Conservation (phyloP, 2,888 invertebrate species). For the Acanthopleura granulata region DNA sequence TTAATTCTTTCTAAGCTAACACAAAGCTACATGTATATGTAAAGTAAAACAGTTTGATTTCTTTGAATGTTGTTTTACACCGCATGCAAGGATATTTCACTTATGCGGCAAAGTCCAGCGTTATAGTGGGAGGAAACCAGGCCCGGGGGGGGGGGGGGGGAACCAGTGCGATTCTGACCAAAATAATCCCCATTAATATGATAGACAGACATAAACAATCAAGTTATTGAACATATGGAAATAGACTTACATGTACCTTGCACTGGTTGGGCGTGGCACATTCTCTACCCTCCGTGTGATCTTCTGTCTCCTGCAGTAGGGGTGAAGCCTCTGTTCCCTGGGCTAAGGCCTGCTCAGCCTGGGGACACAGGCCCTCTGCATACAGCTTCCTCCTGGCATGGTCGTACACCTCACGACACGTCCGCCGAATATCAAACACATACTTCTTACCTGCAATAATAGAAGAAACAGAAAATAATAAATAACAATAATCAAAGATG, state of each 20-base stretch:
- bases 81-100: no score
- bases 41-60: no score
- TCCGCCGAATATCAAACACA: constrained; percentile 90
- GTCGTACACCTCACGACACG: constrained; percentile 91
- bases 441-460: constrained; percentile 81
- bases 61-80: no score
- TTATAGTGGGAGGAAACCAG: no score
- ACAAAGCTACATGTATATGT: no score
- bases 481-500: not conserved
- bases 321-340: not conserved
- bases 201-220: not conserved
- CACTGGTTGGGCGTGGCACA: not conserved
- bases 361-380: constrained; percentile 46
- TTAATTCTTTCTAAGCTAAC: no score
- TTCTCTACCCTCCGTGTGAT: not conserved
- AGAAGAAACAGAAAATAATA: not conserved
- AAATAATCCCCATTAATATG: no score
- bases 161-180: no score
- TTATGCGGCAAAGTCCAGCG: no score
- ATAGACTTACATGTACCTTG: not conserved
- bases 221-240: no score
- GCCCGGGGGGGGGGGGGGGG: no score
- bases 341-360: not conserved
- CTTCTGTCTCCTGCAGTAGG: not conserved
- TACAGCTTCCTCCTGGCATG: constrained; percentile 84